Percentiles rank a stretch among this genome's conserved stretches.
Evolutionary conservation across 2,113 vertebrate species (phyloP).

Genomic region (Guaruba guarouba): DNA sequence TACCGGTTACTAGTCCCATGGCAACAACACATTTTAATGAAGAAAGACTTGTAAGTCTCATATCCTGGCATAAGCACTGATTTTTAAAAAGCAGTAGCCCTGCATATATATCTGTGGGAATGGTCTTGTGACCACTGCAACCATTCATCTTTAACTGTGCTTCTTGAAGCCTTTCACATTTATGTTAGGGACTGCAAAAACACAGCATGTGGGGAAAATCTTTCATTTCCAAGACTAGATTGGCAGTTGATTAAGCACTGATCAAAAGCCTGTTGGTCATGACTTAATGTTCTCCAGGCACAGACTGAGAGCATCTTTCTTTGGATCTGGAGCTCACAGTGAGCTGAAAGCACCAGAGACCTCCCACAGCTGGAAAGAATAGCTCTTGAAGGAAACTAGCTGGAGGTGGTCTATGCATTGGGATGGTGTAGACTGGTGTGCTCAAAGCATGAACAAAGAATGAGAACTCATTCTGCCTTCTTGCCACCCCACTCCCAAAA

Average conservation of each 20-base stretch:
- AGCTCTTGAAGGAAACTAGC: background rate
- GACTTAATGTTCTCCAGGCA: background rate
- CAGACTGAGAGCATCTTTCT: background rate
- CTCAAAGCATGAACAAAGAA: background rate
- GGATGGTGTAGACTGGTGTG: too few species aligned
- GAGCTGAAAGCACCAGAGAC: accelerated
- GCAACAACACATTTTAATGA: background rate
- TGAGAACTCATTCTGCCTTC: background rate
- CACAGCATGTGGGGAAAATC: background rate
- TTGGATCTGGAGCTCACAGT: background rate
- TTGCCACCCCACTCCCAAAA: background rate
- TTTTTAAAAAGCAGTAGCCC: background rate
- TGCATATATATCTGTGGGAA: background rate
- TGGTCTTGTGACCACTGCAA: background rate
- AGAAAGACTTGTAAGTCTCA: background rate
- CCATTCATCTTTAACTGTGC: background rate
- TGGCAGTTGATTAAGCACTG: background rate
- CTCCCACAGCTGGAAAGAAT: background rate
- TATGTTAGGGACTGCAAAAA: background rate
- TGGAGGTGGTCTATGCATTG: background rate
- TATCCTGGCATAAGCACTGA: background rate
- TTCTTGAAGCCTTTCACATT: background rate
- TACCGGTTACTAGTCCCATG: background rate
- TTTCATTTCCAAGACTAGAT: background rate
- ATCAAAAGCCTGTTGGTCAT: background rate